Evolutionary conservation across 2,888 invertebrate species (phyloP), one percentile per base, ranked within the genome.

Genomic region (Drosophila fulvimacula): DNA sequence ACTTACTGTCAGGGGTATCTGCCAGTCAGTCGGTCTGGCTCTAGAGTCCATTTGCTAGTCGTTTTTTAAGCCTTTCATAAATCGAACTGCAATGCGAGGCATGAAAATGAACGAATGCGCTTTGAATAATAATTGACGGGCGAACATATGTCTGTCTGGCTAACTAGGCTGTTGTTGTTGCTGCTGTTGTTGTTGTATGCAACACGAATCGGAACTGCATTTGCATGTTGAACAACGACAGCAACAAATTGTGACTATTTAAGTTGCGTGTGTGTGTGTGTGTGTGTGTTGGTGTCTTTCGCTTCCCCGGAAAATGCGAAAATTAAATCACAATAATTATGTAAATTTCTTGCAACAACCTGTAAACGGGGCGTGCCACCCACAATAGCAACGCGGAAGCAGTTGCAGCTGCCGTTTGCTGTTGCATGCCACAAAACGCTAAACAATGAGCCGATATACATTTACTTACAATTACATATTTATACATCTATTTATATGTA

Each of bases 241-340:
- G 24, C 51, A 36, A 79, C 79, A 76, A 76, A 76, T 79, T 63
- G 76, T 75, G 79, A 67, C 76, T 75, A 74, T 75, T 78, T 69
- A 56, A 65, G 65, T 57, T 78, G 75, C 24, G 61, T 61, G 64
- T 36, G 38, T 36, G 24, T 21, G 39, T 36, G 36, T 60, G 13
- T 39, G 60, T 27, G 38, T 48, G 39, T 53, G 27, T 27, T n/a
- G n/a, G 39, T 52, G 34, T 21, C 5, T n/a, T 52, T 34, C n/a
- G 39, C 30, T 39, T 49, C 19, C 65, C 76, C 79, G 76, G 76
- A 76, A 76, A 62, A 75, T 69, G 65, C 63, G 36, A 62, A 86
- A 86, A 86, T 86, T 82, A 72, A 85, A 85, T 85, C 76, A 76
- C 81, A 89, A 87, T 87, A 84, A 87, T 88, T 84, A 88, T 88